Evolutionary conservation across 2,888 invertebrate species (phyloP).

Genomic region (Galeruca laticollis): DNA sequence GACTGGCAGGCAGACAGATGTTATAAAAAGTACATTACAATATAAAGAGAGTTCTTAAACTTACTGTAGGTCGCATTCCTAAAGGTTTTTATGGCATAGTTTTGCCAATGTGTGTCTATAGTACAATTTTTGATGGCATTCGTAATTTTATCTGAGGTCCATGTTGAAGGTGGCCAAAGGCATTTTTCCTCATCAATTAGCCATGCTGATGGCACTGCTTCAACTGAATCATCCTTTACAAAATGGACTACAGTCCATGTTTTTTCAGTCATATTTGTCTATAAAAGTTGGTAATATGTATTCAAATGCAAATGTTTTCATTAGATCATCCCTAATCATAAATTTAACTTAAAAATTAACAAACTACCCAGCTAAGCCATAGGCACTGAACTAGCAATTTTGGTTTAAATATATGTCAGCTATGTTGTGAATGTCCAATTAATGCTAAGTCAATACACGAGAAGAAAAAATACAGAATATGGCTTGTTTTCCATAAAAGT

Average conservation of each 20-base stretch:
- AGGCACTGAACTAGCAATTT: constrained; percentile 1
- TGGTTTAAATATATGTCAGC: background rate
- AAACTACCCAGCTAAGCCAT: constrained; percentile 8
- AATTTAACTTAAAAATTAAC: too few relatives aligned
- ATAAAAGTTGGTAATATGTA: constrained; percentile 9
- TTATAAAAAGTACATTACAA: too few relatives aligned
- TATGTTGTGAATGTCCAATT: too few relatives aligned
- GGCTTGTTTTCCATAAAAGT: too few relatives aligned
- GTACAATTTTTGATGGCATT: too few relatives aligned
- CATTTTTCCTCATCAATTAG: constrained; percentile 23
- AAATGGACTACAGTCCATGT: constrained; percentile 32
- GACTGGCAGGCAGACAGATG: constrained; percentile 7
- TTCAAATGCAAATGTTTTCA: constrained; percentile 12
- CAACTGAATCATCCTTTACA: constrained; percentile 25
- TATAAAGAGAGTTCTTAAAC: too few relatives aligned
- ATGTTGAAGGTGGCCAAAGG: constrained; percentile 24
- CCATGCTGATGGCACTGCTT: constrained; percentile 26
- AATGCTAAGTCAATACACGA: too few relatives aligned
- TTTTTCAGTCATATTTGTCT: constrained; percentile 18
- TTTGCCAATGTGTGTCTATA: too few relatives aligned
- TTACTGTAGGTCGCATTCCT: too few relatives aligned
- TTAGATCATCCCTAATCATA: constrained; percentile 7
- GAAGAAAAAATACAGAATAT: too few relatives aligned
- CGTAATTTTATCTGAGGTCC: too few relatives aligned
- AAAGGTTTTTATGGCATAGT: too few relatives aligned